Evolutionary conservation across 2,888 invertebrate genomes (phyloP), one percentile per base, ranked within the genome.

Genomic region (Frankliniella fusca): DNA sequence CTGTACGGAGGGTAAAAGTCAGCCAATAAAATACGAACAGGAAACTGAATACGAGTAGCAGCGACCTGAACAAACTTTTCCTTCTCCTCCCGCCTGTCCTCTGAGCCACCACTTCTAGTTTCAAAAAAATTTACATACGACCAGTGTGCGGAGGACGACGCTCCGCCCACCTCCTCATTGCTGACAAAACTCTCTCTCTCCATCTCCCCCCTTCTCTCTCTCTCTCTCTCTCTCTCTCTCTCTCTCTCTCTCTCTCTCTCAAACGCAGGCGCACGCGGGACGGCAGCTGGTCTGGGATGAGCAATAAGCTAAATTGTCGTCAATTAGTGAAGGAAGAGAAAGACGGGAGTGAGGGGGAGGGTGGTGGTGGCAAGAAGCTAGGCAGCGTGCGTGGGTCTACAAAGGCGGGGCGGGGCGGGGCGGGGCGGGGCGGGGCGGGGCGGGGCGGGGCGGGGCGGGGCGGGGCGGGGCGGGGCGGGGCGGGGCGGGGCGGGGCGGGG

Each of bases 221-320:
- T 38, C 38, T 5, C 38, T n/a, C 38, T 5, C 38, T 38, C 38
- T 5, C 38, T 5, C 38, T 3, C 2, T 2, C 38, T 38, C 38
- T 38, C 38, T 38, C 54, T 15, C 54, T 15, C 54, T 5, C 54
- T 5, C 70, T 27, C 70, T 10, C 70, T 12, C 70, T 27, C 70
- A 27, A 27, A 23, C 70, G 27, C 70, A 76, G 27, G 9, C 70
- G 10, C 27, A 27, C 27, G 10, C 23, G 9, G n/a, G n/a, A n/a
- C n/a, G n/a, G n/a, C 27, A 76, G 27, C 23, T 10, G 12, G 70
- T 76, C 70, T 76, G 70, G 70, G 70, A 76, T 76, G 70, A 76
- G 70, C 70, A 76, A 76, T 76, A 76, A 76, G 70, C 70, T 76
- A 27, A 76, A 76, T 76, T 76, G 70, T 76, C 23, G 70, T 76